Conservation (phyloP, 2,113 vertebrate genomes). For the Noturus placidus region DNA sequence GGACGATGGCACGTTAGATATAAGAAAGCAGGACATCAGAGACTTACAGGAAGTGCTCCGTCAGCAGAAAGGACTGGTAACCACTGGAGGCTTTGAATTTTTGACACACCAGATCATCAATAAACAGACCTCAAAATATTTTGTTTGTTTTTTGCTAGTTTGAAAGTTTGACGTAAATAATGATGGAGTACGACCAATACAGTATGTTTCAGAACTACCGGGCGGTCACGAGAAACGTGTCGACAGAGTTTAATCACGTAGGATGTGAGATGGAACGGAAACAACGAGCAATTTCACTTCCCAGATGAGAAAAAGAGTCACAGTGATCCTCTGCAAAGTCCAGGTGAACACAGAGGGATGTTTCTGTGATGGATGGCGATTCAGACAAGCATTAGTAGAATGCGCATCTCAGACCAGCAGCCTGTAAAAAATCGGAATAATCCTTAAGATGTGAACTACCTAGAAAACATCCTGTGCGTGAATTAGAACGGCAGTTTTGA, state of each 20-base stretch:
- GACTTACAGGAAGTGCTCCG: background rate
- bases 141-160: conserved; percentile 8
- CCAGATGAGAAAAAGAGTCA: conserved; percentile 10
- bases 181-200: too few species aligned
- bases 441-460: background rate
- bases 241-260: background rate
- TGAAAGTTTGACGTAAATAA: conserved; percentile 14
- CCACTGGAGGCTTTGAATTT: conserved; percentile 6
- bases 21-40: conserved; percentile 16
- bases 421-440: background rate
- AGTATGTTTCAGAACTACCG: background rate
- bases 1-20: background rate
- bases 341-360: conserved; percentile 12
- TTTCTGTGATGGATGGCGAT: background rate
- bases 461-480: background rate
- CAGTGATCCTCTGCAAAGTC: conserved; percentile 1
- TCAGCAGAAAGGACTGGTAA: conserved; percentile 36
- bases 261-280: background rate
- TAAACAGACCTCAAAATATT: conserved; percentile 32
- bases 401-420: background rate
- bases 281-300: conserved; percentile 24
- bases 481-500: background rate
- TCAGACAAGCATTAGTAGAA: conserved; percentile 10
- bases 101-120: conserved; percentile 41
- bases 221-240: background rate